Conservation (phyloP, 2,888 invertebrate species). For the Arenicola marina region DNA sequence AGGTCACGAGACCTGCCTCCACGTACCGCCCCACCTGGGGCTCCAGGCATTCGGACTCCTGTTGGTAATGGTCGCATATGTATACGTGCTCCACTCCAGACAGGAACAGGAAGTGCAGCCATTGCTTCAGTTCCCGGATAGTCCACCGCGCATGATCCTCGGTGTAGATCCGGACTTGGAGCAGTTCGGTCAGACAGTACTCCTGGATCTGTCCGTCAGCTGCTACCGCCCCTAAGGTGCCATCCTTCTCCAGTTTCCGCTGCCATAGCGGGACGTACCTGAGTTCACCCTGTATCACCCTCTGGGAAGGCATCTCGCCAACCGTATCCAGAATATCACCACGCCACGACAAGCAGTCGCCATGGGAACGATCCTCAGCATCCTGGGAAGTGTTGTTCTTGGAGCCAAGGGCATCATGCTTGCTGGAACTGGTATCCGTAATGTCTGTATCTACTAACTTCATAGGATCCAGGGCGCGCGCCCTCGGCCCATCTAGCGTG, state of each 20-base stretch:
- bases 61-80: slow-evolving; percentile 27
- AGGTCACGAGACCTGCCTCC: slow-evolving; percentile 20
- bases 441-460: too few species aligned
- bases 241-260: slow-evolving; percentile 4
- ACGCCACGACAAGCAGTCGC: too few species aligned
- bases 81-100: slow-evolving; percentile 29
- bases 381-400: too few species aligned
- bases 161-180: slow-evolving; percentile 25
- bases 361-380: too few species aligned
- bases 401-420: too few species aligned
- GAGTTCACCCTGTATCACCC: too few species aligned
- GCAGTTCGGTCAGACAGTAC: slow-evolving; percentile 1
- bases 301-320: too few species aligned
- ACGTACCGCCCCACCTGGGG: slow-evolving; percentile 12
- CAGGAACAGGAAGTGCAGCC: slow-evolving; percentile 29
- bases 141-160: slow-evolving; percentile 29
- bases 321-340: too few species aligned
- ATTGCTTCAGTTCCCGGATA: slow-evolving; percentile 28
- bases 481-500: too few species aligned
- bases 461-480: too few species aligned
- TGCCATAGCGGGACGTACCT: slow-evolving; percentile 15
- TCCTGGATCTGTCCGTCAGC: not conserved
- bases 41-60: slow-evolving; percentile 15
- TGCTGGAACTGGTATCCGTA: too few species aligned
- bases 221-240: too few species aligned